These are phyloP conservation scores for Apocrypta bakeri DNA, from an alignment of 1,140 invertebrate species.

Conservation along the genomic window DNA sequence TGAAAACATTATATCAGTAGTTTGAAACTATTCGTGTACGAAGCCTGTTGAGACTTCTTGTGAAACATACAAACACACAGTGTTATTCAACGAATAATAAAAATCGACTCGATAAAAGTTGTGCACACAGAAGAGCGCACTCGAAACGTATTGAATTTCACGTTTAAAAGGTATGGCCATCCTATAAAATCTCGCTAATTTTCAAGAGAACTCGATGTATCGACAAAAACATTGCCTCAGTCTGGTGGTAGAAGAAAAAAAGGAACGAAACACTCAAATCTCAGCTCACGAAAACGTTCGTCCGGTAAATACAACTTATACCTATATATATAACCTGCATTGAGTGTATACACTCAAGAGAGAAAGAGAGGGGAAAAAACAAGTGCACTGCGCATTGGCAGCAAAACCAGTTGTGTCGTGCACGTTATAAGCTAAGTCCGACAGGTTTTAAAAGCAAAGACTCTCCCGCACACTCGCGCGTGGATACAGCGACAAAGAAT, in stretches of 20 bases:
- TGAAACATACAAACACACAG: background rate
- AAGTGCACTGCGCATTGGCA: background rate
- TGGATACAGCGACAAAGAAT: conserved; percentile 37
- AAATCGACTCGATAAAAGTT: background rate
- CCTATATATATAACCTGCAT: background rate
- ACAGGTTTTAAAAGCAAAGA: conserved; percentile 46
- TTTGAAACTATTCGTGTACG: no score
- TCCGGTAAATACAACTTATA: background rate
- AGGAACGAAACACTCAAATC: conserved; percentile 18
- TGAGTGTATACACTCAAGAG: background rate
- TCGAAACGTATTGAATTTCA: background rate
- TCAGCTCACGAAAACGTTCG: conserved; percentile 7
- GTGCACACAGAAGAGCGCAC: background rate
- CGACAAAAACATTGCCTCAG: background rate
- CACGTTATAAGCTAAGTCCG: conserved; percentile 21
- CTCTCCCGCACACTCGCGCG: background rate
- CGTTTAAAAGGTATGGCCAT: background rate
- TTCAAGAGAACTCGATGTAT: background rate
- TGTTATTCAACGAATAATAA: background rate
- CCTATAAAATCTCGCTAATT: background rate
- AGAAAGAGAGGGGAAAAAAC: conserved; percentile 29
- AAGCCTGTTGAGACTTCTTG: no score
- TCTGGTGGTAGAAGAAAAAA: background rate
- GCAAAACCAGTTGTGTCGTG: conserved; percentile 44
- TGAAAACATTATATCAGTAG: no score